Percentiles rank a stretch among this genome's conserved stretches.
phyloP scores from a whole-genome alignment of 2,797 vertebrate species.

The Pipistrellus kuhlii region DNA sequence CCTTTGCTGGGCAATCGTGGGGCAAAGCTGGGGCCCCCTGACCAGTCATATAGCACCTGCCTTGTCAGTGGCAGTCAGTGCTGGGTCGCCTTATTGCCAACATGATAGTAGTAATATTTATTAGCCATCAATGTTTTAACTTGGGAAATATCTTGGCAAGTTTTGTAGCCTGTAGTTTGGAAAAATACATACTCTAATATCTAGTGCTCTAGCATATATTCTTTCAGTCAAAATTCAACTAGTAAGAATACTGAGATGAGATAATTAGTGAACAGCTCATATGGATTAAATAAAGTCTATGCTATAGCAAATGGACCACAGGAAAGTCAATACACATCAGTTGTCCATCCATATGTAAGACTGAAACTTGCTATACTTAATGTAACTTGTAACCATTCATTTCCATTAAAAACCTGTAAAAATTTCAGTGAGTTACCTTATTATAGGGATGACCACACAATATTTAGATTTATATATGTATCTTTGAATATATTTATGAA shows the following conservation, averaged over 20 bases:
- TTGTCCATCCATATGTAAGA: constrained; percentile 31
- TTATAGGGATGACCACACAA: background rate
- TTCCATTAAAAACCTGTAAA: background rate
- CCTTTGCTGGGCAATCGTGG: too few species aligned
- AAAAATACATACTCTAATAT: background rate
- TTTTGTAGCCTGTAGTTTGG: constrained; percentile 1
- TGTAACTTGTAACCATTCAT: background rate
- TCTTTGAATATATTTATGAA: background rate
- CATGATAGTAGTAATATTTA: background rate
- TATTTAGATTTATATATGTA: background rate
- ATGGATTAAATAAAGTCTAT: background rate
- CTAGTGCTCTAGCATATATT: background rate
- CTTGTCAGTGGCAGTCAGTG: too few species aligned
- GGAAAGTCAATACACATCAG: background rate
- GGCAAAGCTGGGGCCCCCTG: too few species aligned
- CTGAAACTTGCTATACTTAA: background rate
- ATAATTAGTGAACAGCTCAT: background rate
- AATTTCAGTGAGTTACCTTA: background rate
- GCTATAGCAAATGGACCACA: background rate
- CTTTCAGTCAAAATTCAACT: constrained; percentile 32
- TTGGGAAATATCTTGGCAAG: background rate
- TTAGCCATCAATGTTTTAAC: background rate
- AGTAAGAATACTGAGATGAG: background rate
- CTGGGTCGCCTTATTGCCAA: background rate
- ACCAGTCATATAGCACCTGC: too few species aligned